phyloP scores from a whole-genome alignment of 2,113 vertebrate genomes.

The Pan paniscus region DNA sequence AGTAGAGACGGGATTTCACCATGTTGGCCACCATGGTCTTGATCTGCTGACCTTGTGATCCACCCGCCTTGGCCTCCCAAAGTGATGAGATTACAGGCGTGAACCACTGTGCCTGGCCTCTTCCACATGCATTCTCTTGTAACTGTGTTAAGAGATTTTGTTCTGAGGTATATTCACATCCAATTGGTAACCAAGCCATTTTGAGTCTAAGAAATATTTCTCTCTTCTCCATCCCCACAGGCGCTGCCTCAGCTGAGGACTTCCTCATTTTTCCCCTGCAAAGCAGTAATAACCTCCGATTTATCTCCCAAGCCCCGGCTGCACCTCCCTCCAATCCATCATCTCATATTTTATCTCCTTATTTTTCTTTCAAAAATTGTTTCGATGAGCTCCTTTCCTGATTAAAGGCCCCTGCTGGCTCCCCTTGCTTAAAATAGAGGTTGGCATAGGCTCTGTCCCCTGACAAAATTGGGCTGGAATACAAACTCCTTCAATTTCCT shows the following conservation, averaged over 20 bases:
- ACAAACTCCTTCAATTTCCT: constrained; percentile 49
- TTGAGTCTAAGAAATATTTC: neutral
- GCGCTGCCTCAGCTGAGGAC: neutral
- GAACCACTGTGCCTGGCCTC: too few species aligned
- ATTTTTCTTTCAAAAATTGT: constrained; percentile 33
- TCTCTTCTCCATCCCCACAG: neutral
- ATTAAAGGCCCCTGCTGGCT: constrained; percentile 46
- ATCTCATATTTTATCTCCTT: neutral
- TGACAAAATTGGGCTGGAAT: constrained; percentile 23
- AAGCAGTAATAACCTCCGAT: neutral
- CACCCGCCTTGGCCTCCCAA: too few species aligned
- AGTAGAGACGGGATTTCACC: too few species aligned
- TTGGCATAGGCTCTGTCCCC: neutral
- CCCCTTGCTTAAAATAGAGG: constrained; percentile 59
- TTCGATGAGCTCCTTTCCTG: constrained; percentile 45
- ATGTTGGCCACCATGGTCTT: too few species aligned
- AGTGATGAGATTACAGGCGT: too few species aligned
- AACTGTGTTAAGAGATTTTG: neutral
- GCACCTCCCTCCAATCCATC: neutral
- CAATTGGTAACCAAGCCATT: neutral
- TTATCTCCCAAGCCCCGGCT: neutral
- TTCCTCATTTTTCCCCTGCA: neutral
- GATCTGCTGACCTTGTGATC: too few species aligned
- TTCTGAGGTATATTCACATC: neutral
- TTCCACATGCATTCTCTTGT: neutral